These are phyloP conservation scores for Sphecodes monilicornis DNA, from an alignment of 2,888 invertebrate genomes.

Conservation along the genomic window DNA sequence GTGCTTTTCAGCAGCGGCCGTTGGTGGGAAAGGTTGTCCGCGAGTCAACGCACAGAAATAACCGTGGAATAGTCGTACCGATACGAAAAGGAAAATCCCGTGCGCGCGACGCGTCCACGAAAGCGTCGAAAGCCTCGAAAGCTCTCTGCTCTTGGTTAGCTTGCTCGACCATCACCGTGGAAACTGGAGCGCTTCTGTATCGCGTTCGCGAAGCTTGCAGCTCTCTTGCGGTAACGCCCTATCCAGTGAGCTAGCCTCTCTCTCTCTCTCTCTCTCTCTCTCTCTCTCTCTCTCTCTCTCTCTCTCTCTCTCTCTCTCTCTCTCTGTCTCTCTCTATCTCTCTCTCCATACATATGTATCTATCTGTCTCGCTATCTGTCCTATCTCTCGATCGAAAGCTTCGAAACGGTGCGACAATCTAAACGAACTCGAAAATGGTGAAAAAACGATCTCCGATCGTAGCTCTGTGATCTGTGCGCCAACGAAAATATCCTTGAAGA, in stretches of 20 bases:
- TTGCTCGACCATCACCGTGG: background rate
- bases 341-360: no score
- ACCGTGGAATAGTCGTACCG: slow-evolving; percentile 25
- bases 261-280: background rate
- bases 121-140: slow-evolving; percentile 7
- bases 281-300: background rate
- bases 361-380: no score
- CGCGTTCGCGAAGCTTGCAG: background rate
- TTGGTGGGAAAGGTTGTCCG: slow-evolving; percentile 42
- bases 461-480: slow-evolving; percentile 2
- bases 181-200: background rate
- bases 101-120: background rate
- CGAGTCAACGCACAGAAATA: slow-evolving; percentile 45
- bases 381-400: background rate
- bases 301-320: background rate
- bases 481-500: background rate
- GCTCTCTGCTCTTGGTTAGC: background rate
- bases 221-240: slow-evolving; percentile 32
- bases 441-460: background rate
- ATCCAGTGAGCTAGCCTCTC: background rate
- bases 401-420: background rate
- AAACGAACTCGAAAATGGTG: background rate
- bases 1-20: slow-evolving; percentile 48
- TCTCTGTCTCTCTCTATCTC: background rate
- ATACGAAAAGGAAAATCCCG: background rate